phyloP scores from a whole-genome alignment of 2,797 vertebrate genomes.

The Pristis pectinata region DNA sequence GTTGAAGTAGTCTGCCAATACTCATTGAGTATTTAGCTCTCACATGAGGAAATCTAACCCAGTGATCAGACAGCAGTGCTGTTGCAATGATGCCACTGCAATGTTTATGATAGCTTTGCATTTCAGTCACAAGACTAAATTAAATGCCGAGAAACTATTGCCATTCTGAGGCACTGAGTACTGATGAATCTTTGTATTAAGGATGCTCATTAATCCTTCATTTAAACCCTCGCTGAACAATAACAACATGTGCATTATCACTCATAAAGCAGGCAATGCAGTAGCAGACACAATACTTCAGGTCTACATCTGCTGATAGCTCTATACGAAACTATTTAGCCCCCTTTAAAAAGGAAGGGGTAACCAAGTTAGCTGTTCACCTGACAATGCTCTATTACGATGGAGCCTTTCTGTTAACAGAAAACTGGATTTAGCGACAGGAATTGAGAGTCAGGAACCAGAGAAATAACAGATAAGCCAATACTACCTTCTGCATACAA shows the following conservation, averaged over 20 bases:
- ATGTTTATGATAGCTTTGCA: background rate
- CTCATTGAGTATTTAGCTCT: background rate
- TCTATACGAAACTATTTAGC: background rate
- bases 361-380: background rate
- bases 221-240: background rate
- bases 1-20: background rate
- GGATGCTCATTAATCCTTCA: background rate
- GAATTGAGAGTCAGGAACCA: background rate
- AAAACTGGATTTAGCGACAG: background rate
- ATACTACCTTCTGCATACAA: background rate
- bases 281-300: background rate
- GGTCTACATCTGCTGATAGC: background rate
- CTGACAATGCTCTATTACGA: background rate
- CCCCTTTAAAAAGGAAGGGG: background rate
- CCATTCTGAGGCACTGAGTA: background rate
- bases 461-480: background rate
- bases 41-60: background rate
- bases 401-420: background rate
- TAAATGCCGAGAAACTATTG: background rate
- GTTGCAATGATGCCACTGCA: background rate
- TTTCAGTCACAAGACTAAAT: background rate
- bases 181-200: background rate
- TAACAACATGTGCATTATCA: background rate
- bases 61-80: background rate
- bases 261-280: background rate